Conservation (phyloP, 1,140 invertebrate genomes). For the Heliconius eleuchia region DNA sequence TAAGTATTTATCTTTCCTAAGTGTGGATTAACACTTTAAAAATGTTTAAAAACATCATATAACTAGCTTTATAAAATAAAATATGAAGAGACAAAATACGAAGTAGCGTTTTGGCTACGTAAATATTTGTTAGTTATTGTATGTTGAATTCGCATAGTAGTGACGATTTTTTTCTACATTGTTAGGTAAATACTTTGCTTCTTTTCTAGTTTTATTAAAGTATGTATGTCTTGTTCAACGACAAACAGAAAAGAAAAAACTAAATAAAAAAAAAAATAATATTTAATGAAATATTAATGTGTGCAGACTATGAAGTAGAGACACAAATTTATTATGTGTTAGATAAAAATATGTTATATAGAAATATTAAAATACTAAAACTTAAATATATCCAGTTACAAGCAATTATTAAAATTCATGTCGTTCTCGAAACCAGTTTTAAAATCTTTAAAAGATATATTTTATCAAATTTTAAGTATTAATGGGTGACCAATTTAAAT, state of each 20-base stretch:
- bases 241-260: too few species aligned
- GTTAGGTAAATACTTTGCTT: not conserved
- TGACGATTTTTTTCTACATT: not conserved
- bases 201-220: not conserved
- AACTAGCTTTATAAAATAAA: too few species aligned
- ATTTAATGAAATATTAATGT: not conserved
- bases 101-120: not conserved
- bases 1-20: too few species aligned
- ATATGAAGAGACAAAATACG: not conserved
- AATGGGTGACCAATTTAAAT: slow-evolving; percentile 18
- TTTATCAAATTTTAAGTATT: slow-evolving; percentile 8
- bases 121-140: not conserved
- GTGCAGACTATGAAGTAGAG: not conserved
- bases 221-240: too few species aligned
- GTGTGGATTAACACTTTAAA: too few species aligned
- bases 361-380: not conserved
- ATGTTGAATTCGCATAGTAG: not conserved
- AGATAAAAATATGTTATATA: slow-evolving; percentile 9
- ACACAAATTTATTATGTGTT: not conserved
- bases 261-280: not conserved
- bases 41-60: too few species aligned
- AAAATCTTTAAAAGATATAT: not conserved
- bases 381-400: slow-evolving; percentile 3
- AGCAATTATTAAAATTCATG: slow-evolving; percentile 9
- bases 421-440: slow-evolving; percentile 15